Conservation (phyloP, 1,140 invertebrate genomes). For the Drosophila ironensis region DNA sequence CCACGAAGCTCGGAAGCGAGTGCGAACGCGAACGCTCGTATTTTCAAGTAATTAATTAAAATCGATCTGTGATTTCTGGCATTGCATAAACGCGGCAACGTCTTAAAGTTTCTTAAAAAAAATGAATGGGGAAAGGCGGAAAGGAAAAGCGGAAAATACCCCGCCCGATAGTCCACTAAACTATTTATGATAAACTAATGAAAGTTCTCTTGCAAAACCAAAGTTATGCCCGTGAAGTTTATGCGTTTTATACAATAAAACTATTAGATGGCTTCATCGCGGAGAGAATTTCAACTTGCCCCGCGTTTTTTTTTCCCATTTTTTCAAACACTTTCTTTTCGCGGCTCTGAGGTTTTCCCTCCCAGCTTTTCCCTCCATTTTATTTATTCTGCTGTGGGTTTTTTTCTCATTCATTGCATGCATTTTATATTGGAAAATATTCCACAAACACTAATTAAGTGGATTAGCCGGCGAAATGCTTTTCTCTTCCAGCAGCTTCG, state of each 20-base stretch:
- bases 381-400: conserved; percentile 20
- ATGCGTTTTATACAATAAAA: conserved; percentile 28
- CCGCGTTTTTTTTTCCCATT: conserved; percentile 4
- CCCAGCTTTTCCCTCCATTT: neutral
- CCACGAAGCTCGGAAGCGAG: too few species aligned
- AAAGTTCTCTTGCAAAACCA: neutral
- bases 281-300: conserved; percentile 15
- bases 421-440: conserved; percentile 58
- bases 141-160: too few species aligned
- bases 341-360: too few species aligned
- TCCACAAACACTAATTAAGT: conserved; percentile 68
- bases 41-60: neutral
- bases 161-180: too few species aligned
- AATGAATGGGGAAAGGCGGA: too few species aligned
- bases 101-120: too few species aligned
- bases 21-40: neutral
- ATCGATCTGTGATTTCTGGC: neutral
- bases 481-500: conserved; percentile 13
- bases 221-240: conserved; percentile 14
- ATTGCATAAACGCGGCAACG: neutral
- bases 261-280: conserved; percentile 38
- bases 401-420: conserved; percentile 34
- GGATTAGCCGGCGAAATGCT: conserved; percentile 58
- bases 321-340: conserved; percentile 1
- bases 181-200: conserved; percentile 4